phyloP scores from a whole-genome alignment of 1,140 invertebrate species.

The Adoxophyes honmai region DNA sequence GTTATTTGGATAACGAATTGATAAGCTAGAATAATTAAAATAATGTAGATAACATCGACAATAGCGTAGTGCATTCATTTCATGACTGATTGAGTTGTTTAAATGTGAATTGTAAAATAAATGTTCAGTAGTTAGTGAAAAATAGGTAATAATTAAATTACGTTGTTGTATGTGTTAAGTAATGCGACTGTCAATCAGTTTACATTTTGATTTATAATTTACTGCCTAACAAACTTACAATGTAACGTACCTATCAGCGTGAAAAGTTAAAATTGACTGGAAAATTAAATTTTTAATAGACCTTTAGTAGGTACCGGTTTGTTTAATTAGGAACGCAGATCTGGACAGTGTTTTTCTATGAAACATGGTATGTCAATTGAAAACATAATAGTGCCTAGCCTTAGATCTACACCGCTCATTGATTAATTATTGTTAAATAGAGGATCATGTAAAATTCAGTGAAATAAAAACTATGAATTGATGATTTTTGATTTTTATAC shows the following conservation, averaged over 20 bases:
- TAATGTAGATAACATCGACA: constrained; percentile 16
- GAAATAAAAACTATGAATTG: constrained; percentile 25
- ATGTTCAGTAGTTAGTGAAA: constrained; percentile 13
- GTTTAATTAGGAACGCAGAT: too few species aligned
- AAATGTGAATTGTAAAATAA: constrained; percentile 1
- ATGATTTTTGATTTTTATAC: constrained; percentile 9
- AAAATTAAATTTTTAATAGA: too few species aligned
- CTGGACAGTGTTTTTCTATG: constrained; percentile 13
- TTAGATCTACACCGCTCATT: constrained; percentile 41
- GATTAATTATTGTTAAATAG: constrained; percentile 41
- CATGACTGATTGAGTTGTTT: constrained; percentile 15
- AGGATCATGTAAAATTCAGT: constrained; percentile 25
- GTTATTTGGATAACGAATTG: neutral
- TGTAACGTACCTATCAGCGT: too few species aligned
- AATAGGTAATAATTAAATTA: neutral
- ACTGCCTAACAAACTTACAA: too few species aligned
- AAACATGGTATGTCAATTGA: constrained; percentile 68
- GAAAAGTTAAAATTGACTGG: too few species aligned
- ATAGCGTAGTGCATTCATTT: constrained; percentile 12
- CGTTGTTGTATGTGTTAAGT: neutral
- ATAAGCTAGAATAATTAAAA: constrained; percentile 2
- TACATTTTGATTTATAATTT: too few species aligned
- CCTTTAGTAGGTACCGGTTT: too few species aligned
- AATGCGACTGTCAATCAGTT: neutral
- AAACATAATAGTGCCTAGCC: constrained; percentile 68